phyloP scores from a whole-genome alignment of 2,888 invertebrate species.

The Lucinisca nassula region DNA sequence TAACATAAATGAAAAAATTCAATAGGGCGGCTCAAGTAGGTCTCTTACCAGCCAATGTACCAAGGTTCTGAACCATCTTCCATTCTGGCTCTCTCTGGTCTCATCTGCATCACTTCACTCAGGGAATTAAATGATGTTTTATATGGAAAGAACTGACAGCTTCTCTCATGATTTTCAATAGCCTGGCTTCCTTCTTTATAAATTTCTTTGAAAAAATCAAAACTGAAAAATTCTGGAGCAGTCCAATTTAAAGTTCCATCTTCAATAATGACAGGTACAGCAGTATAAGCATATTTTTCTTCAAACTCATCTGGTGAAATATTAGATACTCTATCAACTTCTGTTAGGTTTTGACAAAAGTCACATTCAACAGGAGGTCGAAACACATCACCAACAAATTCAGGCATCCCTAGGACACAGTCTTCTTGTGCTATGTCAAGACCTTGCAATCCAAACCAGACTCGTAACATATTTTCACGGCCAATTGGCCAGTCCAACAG shows the following conservation, averaged over 20 bases:
- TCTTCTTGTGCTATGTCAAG: slow-evolving; percentile 67
- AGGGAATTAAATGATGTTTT: slow-evolving; percentile 94
- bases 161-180: slow-evolving; percentile 86
- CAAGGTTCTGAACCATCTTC: slow-evolving; percentile 91
- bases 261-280: slow-evolving; percentile 94
- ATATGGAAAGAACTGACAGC: slow-evolving; percentile 98
- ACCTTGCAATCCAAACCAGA: slow-evolving; percentile 73
- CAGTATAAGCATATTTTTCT: slow-evolving; percentile 92
- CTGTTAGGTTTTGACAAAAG: slow-evolving; percentile 92
- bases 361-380: slow-evolving; percentile 94
- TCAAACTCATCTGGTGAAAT: slow-evolving; percentile 93
- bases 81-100: slow-evolving; percentile 91
- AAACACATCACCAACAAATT: slow-evolving; percentile 88
- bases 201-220: slow-evolving; percentile 92
- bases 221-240: slow-evolving; percentile 93
- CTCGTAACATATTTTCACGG: slow-evolving; percentile 59
- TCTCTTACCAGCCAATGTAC: slow-evolving; percentile 92
- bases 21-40: too few relatives aligned
- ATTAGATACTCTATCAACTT: slow-evolving; percentile 91
- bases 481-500: slow-evolving; percentile 78
- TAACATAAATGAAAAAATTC: too few relatives aligned
- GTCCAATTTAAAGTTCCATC: slow-evolving; percentile 95
- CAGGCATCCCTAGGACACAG: slow-evolving; percentile 78
- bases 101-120: slow-evolving; percentile 95
- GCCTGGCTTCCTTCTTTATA: slow-evolving; percentile 90